phyloP scores from a whole-genome alignment of 2,797 vertebrate genomes.

The Poeciliopsis infans region DNA sequence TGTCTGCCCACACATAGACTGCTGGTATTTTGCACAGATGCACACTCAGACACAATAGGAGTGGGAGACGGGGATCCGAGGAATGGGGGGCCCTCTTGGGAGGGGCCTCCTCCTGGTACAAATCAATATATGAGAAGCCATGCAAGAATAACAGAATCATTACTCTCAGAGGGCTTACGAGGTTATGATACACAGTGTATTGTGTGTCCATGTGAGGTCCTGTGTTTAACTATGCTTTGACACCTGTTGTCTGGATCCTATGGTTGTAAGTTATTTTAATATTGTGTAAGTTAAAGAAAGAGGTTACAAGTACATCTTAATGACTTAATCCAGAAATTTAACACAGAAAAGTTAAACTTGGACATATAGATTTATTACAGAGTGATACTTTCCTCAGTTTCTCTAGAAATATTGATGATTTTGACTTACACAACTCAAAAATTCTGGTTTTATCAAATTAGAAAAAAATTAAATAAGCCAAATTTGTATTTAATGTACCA shows the following conservation, averaged over 20 bases:
- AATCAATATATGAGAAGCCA: conserved; percentile 84
- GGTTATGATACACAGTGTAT: conserved; percentile 52
- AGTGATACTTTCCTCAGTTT: neutral
- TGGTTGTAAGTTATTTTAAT: conserved; percentile 3
- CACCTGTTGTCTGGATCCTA: conserved; percentile 74
- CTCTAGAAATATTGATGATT: neutral
- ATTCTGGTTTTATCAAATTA: neutral
- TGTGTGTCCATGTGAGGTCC: conserved; percentile 31
- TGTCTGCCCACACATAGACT: conserved; percentile 69
- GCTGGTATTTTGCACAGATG: conserved; percentile 79
- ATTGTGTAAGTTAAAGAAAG: neutral
- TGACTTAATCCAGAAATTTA: neutral
- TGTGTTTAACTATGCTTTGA: conserved; percentile 40
- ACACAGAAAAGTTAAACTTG: neutral
- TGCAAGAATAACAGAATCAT: conserved; percentile 82
- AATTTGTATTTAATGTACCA: neutral
- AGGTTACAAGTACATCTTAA: neutral
- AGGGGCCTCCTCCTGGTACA: conserved; percentile 68
- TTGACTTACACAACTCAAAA: neutral
- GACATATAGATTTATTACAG: neutral
- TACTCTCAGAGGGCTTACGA: conserved; percentile 71
- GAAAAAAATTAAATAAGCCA: neutral
- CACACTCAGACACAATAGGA: conserved; percentile 68
- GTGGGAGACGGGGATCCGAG: conserved; percentile 50
- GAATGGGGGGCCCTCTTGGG: conserved; percentile 66